Base-by-base conservation (phyloP, 2,797 vertebrate species). In the Acropternis orthonyx region DNA sequence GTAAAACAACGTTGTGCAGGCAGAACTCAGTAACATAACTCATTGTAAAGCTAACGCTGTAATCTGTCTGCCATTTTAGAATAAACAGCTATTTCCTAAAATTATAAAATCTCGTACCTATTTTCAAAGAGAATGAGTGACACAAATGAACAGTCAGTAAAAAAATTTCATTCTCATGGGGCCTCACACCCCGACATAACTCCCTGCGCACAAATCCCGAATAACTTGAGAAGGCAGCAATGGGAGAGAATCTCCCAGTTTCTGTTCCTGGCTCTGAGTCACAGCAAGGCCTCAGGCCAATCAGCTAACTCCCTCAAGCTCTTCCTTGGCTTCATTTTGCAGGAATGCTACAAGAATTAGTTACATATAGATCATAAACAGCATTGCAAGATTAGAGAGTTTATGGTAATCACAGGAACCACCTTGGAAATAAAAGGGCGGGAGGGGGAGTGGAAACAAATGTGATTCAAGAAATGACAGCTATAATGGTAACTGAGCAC, bases 21-120 rank as follows among this genome's bases (percentile, higher is more conserved):
- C 39, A 95, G 93, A 97, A 91, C 69, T 90, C 72, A 87, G 93
- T 78, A 92, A 94, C 0, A 5, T 91, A 95, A 92, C 76, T 95
- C 84, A 91, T 74, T 95, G 84, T 92, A 97, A 97, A 96, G 85
- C 86, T 94, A 95, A 91, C 86, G 74, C 46, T 16, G 7, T 85
- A 95, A 96, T 97, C 91, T 81, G 92, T 39, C 67, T 97, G 89
- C 93, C 95, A 85, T 80, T 94, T 85, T 92, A 87, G 89, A 97
- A 97, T 92, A 97, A 97, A 97, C 83, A 96, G 86, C 85, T 88
- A 95, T 96, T 98, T 98, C 97, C 95, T 90, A 97, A 97, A 98
- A 97, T 96, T 88, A 91, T 94, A 93, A 94, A 85, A 94, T 74
- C 92, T 83, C 62, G 1, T 80, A 75, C 95, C 72, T 94, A 59